Evolutionary conservation across 1,140 invertebrate genomes (phyloP).

Genomic region (Helicoverpa zea): DNA sequence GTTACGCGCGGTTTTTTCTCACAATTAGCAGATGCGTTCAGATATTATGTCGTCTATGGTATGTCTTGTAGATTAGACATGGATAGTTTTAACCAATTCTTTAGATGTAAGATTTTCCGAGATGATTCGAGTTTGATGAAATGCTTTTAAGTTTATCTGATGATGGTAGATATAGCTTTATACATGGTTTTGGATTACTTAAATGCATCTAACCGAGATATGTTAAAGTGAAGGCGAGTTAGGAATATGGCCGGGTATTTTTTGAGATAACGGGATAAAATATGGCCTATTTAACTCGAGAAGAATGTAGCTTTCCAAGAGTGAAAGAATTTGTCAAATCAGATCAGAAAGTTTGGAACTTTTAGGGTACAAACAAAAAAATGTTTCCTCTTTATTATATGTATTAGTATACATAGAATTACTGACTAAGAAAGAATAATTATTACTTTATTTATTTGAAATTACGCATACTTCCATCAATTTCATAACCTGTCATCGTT

Average conservation of each 20-base stretch:
- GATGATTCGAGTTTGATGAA: background rate
- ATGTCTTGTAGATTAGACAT: slow-evolving; percentile 17
- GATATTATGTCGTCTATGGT: slow-evolving; percentile 8
- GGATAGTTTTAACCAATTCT: slow-evolving; percentile 15
- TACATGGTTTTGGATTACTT: background rate
- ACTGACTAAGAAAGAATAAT: no score
- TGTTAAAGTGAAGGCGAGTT: background rate
- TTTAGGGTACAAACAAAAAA: no score
- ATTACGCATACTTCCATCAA: background rate
- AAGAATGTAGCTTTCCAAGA: no score
- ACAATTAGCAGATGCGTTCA: slow-evolving; percentile 21
- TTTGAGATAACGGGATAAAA: no score
- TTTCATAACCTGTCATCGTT: no score
- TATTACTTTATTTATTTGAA: no score
- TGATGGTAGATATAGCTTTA: background rate
- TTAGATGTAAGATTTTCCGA: slow-evolving; percentile 1
- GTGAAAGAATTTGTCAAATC: no score
- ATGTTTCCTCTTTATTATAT: no score
- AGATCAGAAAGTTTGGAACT: no score
- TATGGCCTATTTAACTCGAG: no score
- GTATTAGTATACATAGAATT: no score
- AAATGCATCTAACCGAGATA: background rate
- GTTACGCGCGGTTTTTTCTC: slow-evolving; percentile 18
- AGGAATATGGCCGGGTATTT: no score
- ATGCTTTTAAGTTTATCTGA: background rate